A percentile compares a stretch with the other conserved stretches of the same genome.
phyloP scores from a whole-genome alignment of 1,140 invertebrate genomes.

The Diachasma alloeum region DNA sequence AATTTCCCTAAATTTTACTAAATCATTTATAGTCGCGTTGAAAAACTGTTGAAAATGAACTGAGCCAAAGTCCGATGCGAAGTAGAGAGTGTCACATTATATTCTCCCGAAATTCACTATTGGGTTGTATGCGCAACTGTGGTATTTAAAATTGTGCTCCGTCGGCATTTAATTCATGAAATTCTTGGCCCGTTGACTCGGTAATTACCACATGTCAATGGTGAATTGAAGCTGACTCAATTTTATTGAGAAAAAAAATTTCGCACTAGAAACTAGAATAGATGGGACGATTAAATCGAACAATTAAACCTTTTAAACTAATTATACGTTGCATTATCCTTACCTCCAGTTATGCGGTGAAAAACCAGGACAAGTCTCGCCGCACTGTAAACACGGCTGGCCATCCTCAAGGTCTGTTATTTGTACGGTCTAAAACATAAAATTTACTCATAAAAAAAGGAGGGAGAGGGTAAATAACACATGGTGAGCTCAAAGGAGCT shows the following conservation, averaged over 20 bases:
- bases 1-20: too few relatives aligned
- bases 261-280: too few relatives aligned
- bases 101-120: background rate
- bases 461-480: too few relatives aligned
- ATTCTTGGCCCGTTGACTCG: background rate
- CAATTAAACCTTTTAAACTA: background rate
- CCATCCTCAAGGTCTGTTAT: conserved; percentile 86
- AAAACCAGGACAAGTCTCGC: conserved; percentile 82
- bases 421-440: conserved; percentile 73
- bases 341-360: conserved; percentile 85
- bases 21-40: conserved; percentile 1
- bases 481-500: too few relatives aligned
- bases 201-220: background rate
- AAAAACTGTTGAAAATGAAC: conserved; percentile 42
- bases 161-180: background rate
- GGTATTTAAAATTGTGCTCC: background rate
- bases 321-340: conserved; percentile 46
- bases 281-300: background rate
- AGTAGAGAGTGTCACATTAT: too few relatives aligned
- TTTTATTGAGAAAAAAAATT: background rate
- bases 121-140: background rate
- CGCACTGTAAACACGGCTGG: conserved; percentile 82
- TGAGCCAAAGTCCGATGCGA: conserved; percentile 12
- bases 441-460: too few relatives aligned
- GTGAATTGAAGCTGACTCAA: background rate